phyloP scores from a whole-genome alignment of 2,113 vertebrate species.

The Stigmatopora nigra region DNA sequence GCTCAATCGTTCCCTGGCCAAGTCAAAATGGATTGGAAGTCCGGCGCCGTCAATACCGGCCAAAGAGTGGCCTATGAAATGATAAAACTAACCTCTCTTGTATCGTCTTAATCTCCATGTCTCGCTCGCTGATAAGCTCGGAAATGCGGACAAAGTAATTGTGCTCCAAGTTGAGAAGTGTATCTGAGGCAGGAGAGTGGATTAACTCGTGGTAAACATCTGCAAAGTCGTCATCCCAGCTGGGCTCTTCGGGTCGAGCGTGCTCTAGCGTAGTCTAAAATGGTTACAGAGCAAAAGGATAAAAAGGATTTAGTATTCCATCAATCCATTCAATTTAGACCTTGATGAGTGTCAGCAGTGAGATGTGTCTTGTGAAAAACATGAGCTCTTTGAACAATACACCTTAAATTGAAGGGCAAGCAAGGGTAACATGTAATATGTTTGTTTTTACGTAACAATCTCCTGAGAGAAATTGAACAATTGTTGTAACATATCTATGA shows the following conservation, averaged over 20 bases:
- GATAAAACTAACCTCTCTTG: conserved; percentile 78
- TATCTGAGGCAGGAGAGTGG: conserved; percentile 94
- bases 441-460: neutral
- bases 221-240: conserved; percentile 96
- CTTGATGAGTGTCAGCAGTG: neutral
- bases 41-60: no score
- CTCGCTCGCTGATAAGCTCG: conserved; percentile 92
- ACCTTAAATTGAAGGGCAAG: conserved; percentile 1
- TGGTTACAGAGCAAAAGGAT: neutral
- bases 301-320: neutral
- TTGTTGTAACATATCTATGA: conserved; percentile 4
- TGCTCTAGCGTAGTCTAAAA: conserved; percentile 82
- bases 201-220: conserved; percentile 96
- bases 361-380: neutral
- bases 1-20: no score
- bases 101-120: conserved; percentile 93
- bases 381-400: neutral
- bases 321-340: no score
- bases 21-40: no score
- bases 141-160: conserved; percentile 98
- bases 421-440: neutral
- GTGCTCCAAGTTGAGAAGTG: conserved; percentile 91
- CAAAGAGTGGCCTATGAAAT: no score
- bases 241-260: conserved; percentile 85
- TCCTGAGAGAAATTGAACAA: conserved; percentile 1